phyloP scores from a whole-genome alignment of 1,140 invertebrate genomes.

The Metaphire vulgaris region DNA sequence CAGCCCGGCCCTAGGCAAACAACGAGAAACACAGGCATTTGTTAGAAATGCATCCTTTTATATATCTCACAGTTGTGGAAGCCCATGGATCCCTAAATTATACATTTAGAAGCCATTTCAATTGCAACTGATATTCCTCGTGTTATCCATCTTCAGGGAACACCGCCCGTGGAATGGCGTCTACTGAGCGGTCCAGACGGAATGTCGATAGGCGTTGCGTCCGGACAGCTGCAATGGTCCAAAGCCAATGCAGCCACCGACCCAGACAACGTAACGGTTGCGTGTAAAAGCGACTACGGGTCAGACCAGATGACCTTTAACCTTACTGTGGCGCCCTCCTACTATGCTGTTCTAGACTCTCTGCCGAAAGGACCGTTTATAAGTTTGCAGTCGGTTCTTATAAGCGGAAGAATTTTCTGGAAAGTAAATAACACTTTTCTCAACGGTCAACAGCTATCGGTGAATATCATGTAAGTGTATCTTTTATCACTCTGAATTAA shows the following conservation, averaged over 20 bases:
- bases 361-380: constrained; percentile 25
- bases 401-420: constrained; percentile 29
- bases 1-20: no score
- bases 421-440: background rate
- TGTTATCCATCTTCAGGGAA: no score
- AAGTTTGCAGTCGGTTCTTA: constrained; percentile 23
- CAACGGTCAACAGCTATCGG: constrained; percentile 6
- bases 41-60: no score
- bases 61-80: no score
- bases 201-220: constrained; percentile 24
- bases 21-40: no score
- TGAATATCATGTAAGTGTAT: constrained; percentile 21
- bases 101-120: no score
- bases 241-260: constrained; percentile 14
- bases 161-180: constrained; percentile 29
- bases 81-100: no score
- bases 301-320: constrained; percentile 22
- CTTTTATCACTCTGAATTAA: no score
- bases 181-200: constrained; percentile 22
- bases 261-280: constrained; percentile 22
- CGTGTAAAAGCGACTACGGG: constrained; percentile 27
- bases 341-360: constrained; percentile 19
- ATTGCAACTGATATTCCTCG: no score
- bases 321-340: constrained; percentile 29
- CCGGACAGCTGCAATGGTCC: constrained; percentile 26